Evolutionary conservation across 1,140 invertebrate species (phyloP).

Genomic region (Zaprionus capensis): DNA sequence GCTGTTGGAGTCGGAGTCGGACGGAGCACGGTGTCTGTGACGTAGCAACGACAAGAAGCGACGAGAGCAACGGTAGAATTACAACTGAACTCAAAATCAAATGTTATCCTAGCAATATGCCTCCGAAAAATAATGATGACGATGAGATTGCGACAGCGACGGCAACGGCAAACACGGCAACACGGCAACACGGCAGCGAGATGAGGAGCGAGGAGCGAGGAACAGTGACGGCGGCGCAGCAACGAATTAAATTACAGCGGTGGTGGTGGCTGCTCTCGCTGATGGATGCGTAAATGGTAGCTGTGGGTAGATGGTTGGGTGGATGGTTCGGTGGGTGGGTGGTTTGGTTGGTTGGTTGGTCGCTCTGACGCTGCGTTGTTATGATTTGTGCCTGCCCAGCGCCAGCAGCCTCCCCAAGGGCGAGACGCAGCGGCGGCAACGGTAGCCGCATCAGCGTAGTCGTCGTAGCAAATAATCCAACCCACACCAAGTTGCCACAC

Average conservation of each 20-base stretch:
- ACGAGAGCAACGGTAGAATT: slow-evolving; percentile 84
- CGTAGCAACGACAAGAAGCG: slow-evolving; percentile 78
- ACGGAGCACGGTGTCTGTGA: background rate
- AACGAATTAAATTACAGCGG: slow-evolving; percentile 79
- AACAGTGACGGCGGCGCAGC: slow-evolving; percentile 69
- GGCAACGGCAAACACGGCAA: slow-evolving; percentile 41
- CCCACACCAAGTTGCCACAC: slow-evolving; percentile 46
- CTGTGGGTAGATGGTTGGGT: slow-evolving; percentile 2
- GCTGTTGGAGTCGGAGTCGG: too few relatives aligned
- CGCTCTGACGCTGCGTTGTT: slow-evolving; percentile 53
- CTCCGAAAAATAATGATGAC: slow-evolving; percentile 83
- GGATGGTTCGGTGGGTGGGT: slow-evolving; percentile 20
- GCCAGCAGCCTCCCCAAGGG: slow-evolving; percentile 7
- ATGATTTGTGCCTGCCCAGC: slow-evolving; percentile 62
- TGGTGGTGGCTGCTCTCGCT: slow-evolving; percentile 44
- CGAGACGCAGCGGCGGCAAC: slow-evolving; percentile 4
- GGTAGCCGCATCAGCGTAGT: slow-evolving; percentile 16
- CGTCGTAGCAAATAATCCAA: slow-evolving; percentile 76
- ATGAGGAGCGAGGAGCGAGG: slow-evolving; percentile 16
- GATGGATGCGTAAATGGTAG: slow-evolving; percentile 38
- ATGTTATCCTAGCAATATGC: slow-evolving; percentile 85
- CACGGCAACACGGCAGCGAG: slow-evolving; percentile 63
- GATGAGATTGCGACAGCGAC: slow-evolving; percentile 38
- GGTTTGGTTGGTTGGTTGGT: slow-evolving; percentile 41
- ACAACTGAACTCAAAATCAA: slow-evolving; percentile 84